phyloP scores from a whole-genome alignment of 1,140 invertebrate genomes.

The Oncopodura yosiiana region DNA sequence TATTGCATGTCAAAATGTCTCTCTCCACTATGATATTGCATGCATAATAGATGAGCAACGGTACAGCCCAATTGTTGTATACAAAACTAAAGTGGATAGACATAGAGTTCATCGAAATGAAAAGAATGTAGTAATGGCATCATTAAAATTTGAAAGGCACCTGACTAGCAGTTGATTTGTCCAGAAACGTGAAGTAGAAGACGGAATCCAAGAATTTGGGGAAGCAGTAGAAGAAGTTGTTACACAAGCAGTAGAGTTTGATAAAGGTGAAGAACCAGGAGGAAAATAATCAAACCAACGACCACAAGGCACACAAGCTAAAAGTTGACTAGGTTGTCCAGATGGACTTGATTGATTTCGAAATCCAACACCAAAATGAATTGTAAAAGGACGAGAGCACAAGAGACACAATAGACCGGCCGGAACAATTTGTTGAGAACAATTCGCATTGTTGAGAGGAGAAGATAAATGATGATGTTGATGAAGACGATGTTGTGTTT shows the following conservation, averaged over 20 bases:
- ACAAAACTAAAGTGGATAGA: too few species aligned
- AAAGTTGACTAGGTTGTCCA: conserved; percentile 7
- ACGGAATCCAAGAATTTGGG: neutral
- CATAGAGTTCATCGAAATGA: too few species aligned
- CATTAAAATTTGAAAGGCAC: conserved; percentile 2
- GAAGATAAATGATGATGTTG: conserved; percentile 3
- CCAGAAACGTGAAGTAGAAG: conserved; percentile 18
- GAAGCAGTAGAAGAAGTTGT: neutral
- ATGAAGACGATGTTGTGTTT: neutral
- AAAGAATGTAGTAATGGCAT: neutral
- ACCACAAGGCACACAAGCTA: conserved; percentile 30
- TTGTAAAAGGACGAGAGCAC: conserved; percentile 27
- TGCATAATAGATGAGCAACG: too few species aligned
- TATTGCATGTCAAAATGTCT: too few species aligned
- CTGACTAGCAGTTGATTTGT: conserved; percentile 29
- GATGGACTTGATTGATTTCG: conserved; percentile 1
- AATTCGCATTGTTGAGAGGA: neutral
- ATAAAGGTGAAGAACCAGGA: too few species aligned
- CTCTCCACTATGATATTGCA: too few species aligned
- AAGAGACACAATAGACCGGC: conserved; percentile 30
- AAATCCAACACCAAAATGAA: conserved; percentile 18
- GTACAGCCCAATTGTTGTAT: too few species aligned
- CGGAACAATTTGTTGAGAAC: neutral
- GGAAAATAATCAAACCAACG: conserved; percentile 27
- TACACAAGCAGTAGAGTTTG: too few species aligned